phyloP scores from a whole-genome alignment of 2,888 invertebrate genomes.

The Drosophila stalkeri region DNA sequence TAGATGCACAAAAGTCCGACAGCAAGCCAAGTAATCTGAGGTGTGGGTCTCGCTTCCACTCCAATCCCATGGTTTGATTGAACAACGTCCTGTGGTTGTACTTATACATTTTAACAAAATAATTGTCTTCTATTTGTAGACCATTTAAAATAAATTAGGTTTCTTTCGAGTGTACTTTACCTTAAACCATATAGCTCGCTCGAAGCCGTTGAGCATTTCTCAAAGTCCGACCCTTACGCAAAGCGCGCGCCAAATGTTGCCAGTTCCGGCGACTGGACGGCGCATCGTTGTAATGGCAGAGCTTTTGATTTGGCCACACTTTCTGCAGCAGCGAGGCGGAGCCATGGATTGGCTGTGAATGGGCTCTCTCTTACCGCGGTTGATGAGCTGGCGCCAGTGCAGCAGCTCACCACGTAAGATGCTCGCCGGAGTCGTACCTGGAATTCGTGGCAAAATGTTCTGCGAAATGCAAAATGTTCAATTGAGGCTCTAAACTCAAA shows the following conservation, averaged over 20 bases:
- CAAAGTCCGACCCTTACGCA: no score
- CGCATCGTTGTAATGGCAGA: not conserved
- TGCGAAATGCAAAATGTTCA: constrained; percentile 46
- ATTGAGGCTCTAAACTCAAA: constrained; percentile 44
- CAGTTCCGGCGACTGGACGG: no score
- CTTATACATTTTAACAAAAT: no score
- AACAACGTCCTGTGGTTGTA: no score
- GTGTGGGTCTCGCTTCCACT: constrained; percentile 8
- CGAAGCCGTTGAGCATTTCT: no score
- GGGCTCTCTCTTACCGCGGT: constrained; percentile 74
- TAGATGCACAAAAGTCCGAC: constrained; percentile 39
- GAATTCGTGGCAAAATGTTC: constrained; percentile 79
- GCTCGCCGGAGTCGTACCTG: constrained; percentile 83
- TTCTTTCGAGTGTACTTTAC: no score
- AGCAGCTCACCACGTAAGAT: constrained; percentile 82
- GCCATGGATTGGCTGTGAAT: constrained; percentile 71
- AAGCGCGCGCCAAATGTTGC: no score
- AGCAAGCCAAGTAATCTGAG: constrained; percentile 11
- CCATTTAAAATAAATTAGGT: no score
- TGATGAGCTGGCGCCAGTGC: constrained; percentile 83
- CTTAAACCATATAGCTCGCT: no score
- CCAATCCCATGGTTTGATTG: constrained; percentile 1
- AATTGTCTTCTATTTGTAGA: no score
- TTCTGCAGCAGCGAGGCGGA: not conserved
- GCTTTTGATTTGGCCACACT: constrained; percentile 70